Conservation (phyloP, 2,888 invertebrate species). For the Philhelius pedissequus region DNA sequence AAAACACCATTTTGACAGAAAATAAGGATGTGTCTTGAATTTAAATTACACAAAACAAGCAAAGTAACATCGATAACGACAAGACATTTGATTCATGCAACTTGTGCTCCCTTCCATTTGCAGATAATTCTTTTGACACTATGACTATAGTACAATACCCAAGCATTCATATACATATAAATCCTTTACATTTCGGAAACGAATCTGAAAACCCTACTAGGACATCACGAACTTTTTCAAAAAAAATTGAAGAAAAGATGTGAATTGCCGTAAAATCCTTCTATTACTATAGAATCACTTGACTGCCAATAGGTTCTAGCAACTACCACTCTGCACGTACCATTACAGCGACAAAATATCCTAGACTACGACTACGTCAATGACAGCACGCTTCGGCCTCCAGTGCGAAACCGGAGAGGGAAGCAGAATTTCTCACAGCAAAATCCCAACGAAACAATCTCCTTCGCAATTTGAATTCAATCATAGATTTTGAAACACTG, state of each 20-base stretch:
- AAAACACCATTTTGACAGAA: slow-evolving; percentile 29
- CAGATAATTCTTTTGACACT: slow-evolving; percentile 55
- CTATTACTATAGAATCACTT: slow-evolving; percentile 52
- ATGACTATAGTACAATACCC: slow-evolving; percentile 55
- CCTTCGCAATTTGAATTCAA: slow-evolving; percentile 68
- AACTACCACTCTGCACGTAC: slow-evolving; percentile 51
- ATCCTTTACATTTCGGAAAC: slow-evolving; percentile 36
- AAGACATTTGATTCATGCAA: slow-evolving; percentile 65
- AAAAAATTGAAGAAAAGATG: neutral
- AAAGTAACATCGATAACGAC: slow-evolving; percentile 57
- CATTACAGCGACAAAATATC: neutral
- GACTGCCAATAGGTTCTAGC: slow-evolving; percentile 6
- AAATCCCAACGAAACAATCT: slow-evolving; percentile 68
- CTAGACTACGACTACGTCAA: neutral
- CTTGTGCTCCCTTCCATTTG: slow-evolving; percentile 24
- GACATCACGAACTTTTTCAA: slow-evolving; percentile 37
- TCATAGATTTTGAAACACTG: slow-evolving; percentile 67
- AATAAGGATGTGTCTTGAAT: slow-evolving; percentile 62
- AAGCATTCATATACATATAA: slow-evolving; percentile 65
- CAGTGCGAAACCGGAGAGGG: slow-evolving; percentile 52
- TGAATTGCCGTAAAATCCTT: slow-evolving; percentile 47
- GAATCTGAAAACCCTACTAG: slow-evolving; percentile 29
- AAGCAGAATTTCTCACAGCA: slow-evolving; percentile 36
- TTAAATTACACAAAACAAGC: slow-evolving; percentile 47
- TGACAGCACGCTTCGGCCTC: slow-evolving; percentile 38